Base-by-base conservation (phyloP, 2,888 invertebrate species). In the Xestia c-nigrum region DNA sequence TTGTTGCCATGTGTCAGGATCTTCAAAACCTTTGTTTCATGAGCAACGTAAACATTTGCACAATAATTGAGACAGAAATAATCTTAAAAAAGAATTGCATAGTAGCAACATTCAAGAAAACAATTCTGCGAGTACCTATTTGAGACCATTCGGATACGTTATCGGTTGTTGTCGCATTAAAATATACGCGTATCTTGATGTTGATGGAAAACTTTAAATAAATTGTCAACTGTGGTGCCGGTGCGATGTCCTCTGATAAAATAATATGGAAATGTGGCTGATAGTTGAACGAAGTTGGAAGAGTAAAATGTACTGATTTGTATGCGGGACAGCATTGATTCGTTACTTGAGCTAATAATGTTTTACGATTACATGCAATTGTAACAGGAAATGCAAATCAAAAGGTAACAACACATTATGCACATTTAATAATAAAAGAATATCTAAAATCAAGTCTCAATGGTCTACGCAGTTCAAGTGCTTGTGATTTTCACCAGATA, bases 101-200 rank as follows among this genome's bases (percentile, higher is more conserved):
- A 66, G 16, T 43, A 38, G 59, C 50, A 80, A 10, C 38, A 6
- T 74, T 38, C 24, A 46, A 55, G 78, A 81, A 69, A 72, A 71
- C 47, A 64, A 5, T 67, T 21, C 19, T 50, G 21, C 38, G 19
- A 63, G n/a, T 63, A n/a, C n/a, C n/a, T n/a, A 40, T 24, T 52
- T 19, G 21, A 70, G 61, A 79, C 38, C 74, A 77, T 75, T 79
- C n/a, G 66, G n/a, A 57, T 72, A 66, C 12, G 38, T 69, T 84
- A 84, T 84, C 86, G 72, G 61, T 83, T 80, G 69, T 68, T 76
- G 78, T 57, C 78, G 72, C 66, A 66, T 63, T 67, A 71, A 84
- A 70, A 71, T 65, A 70, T 24, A 70, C 47, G 57, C n/a, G 14
- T 74, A 81, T 74, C 80, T 74, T 63, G 80, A 81, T 70, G 84